Evolutionary conservation across 2,113 vertebrate genomes (phyloP).

Genomic region (Hypomesus transpacificus): DNA sequence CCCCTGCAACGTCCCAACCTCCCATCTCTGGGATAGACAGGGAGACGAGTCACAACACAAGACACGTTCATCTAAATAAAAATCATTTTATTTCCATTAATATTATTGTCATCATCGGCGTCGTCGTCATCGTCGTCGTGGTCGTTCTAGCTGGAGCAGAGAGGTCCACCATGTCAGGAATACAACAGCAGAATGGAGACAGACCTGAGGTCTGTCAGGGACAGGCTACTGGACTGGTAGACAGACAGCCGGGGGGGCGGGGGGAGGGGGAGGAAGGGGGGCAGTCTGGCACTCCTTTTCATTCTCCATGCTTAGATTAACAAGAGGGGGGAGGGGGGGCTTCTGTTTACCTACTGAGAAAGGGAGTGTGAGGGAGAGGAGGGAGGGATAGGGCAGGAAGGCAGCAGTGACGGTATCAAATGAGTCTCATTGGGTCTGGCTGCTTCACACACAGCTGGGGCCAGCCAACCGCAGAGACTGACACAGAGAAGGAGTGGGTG

Average conservation of each 20-base stretch:
- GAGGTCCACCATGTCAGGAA: slow-evolving; percentile 74
- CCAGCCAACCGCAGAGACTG: slow-evolving; percentile 64
- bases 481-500: slow-evolving; percentile 59
- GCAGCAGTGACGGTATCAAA: slow-evolving; percentile 56
- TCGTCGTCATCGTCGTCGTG: slow-evolving; percentile 45
- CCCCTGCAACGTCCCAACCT: neutral
- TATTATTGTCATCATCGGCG: slow-evolving; percentile 58
- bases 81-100: slow-evolving; percentile 78
- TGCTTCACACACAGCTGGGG: slow-evolving; percentile 57
- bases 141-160: slow-evolving; percentile 69
- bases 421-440: slow-evolving; percentile 58
- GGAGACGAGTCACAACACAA: neutral
- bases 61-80: slow-evolving; percentile 73
- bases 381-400: slow-evolving; percentile 8
- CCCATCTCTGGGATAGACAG: neutral
- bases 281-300: slow-evolving; percentile 62
- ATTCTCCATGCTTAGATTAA: slow-evolving; percentile 73
- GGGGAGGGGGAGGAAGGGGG: slow-evolving; percentile 3
- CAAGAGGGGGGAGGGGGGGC: slow-evolving; percentile 33
- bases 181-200: slow-evolving; percentile 69
- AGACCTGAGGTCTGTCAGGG: slow-evolving; percentile 51
- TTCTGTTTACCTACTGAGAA: too few relatives aligned
- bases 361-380: slow-evolving; percentile 12
- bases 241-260: slow-evolving; percentile 31
- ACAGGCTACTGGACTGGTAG: slow-evolving; percentile 46